Conservation (phyloP, 1,140 invertebrate species). For the Zaprionus vittiger region DNA sequence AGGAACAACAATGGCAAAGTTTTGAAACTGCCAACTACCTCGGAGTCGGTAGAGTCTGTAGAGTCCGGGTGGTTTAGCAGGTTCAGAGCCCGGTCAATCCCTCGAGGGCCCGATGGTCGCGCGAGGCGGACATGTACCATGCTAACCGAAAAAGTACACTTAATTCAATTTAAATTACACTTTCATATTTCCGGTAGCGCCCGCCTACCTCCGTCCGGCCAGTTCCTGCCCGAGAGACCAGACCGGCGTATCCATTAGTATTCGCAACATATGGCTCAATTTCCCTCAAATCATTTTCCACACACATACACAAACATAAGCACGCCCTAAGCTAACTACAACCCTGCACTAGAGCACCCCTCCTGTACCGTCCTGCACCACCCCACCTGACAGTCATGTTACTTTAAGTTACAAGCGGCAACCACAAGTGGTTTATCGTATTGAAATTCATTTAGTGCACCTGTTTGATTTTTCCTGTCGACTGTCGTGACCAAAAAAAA, state of each 20-base stretch:
- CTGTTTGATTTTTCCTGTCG: conserved; percentile 80
- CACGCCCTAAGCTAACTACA: conserved; percentile 8
- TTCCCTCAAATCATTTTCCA: conserved; percentile 70
- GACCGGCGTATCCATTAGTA: conserved; percentile 77
- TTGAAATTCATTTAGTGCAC: conserved; percentile 83
- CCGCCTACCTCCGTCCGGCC: conserved; percentile 12
- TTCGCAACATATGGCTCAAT: conserved; percentile 84
- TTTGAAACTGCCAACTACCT: conserved; percentile 7
- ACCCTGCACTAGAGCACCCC: conserved; percentile 25
- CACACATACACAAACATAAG: conserved; percentile 29
- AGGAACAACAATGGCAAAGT: conserved; percentile 14
- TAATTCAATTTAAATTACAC: conserved; percentile 84
- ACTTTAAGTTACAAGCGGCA: conserved; percentile 28
- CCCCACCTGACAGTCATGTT: conserved; percentile 19
- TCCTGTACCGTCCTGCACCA: background rate
- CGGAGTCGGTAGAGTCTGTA: background rate
- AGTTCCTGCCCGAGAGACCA: conserved; percentile 2
- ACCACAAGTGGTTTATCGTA: conserved; percentile 83
- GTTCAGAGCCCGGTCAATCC: conserved; percentile 24
- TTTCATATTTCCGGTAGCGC: conserved; percentile 74
- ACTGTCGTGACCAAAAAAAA: conserved; percentile 41
- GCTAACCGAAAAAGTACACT: conserved; percentile 63
- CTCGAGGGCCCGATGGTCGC: background rate
- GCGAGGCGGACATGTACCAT: conserved; percentile 10
- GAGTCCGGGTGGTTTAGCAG: conserved; percentile 18